Evolutionary conservation across 30 jellyfish, hydroid and myxozoan genomes (phyloP), one percentile per base, ranked within the genome.

Genomic region (Cassiopea xamachana): DNA sequence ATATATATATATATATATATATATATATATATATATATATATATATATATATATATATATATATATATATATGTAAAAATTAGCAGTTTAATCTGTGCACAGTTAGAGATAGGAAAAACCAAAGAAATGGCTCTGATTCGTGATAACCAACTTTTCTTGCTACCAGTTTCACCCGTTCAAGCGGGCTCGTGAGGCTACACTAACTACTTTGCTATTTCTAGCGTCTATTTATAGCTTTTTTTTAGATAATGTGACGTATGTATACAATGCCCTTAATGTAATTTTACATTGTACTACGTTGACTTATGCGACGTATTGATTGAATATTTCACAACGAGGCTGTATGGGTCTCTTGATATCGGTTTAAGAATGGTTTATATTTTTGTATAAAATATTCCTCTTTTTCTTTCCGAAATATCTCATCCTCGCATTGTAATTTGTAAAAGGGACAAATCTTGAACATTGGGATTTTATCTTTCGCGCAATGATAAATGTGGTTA

Each of bases 381-480:
- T 55, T 55, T 55, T 55, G 64, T 55, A 55, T 55, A 55, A 55
- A 55, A 55, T 55, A 55, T 55, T 69, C 78, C 48, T 75, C 84
- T 46, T 75, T 75, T 47, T 75, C 84, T 75, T 47, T 75, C 39
- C 84, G 84, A 75, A 75, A 75, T 75, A 48, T 75, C 49, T 75
- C 84, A 75, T 75, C 84, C 62, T 75, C 59, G n/a, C 49, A 17
- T n/a, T 27, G 84, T 15, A 75, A 68, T 46, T 75, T 75, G 84
- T 75, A 75, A 44, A 78, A 78, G 74, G 87, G 87, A 55, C 87
- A 78, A 49, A 78, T 78, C 60, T 45, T 47, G 48, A 78, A 45
- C 73, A 78, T 78, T 50, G 73, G 87, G 73, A 69, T 44, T 67
- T 44, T n/a, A 78, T 78, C 60, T 75, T 75, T 75, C 49, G 67